Conservation (phyloP, 1,140 invertebrate species). For the Zaprionus kolodkinae region DNA sequence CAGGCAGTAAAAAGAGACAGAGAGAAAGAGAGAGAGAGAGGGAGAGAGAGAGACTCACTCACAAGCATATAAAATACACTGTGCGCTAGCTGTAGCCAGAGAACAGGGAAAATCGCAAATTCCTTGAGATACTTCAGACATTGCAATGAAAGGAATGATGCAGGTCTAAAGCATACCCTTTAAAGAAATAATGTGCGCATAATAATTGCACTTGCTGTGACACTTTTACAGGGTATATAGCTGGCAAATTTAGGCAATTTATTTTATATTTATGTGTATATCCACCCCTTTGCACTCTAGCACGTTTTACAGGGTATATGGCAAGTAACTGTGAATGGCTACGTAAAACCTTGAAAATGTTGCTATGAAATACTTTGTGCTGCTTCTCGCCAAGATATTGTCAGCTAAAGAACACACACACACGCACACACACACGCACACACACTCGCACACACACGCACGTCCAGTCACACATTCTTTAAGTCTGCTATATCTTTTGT, state of each 20-base stretch:
- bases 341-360: slow-evolving; percentile 2
- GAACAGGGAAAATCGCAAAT: background rate
- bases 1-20: background rate
- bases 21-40: background rate
- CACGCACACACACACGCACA: background rate
- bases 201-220: too few species aligned
- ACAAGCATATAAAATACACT: background rate
- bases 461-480: slow-evolving; percentile 12
- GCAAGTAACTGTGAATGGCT: slow-evolving; percentile 11
- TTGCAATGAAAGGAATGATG: background rate
- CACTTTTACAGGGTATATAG: slow-evolving; percentile 6
- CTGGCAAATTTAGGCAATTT: too few species aligned
- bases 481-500: background rate
- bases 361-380: slow-evolving; percentile 9
- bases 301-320: slow-evolving; percentile 8
- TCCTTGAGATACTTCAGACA: background rate
- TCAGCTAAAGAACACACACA: slow-evolving; percentile 11
- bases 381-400: slow-evolving; percentile 18
- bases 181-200: too few species aligned
- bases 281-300: too few species aligned
- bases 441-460: background rate
- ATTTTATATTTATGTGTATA: too few species aligned
- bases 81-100: background rate
- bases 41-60: background rate
- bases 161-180: background rate